Evolutionary conservation across 1,140 invertebrate genomes (phyloP).

Genomic region (Choristoneura fumiferana): DNA sequence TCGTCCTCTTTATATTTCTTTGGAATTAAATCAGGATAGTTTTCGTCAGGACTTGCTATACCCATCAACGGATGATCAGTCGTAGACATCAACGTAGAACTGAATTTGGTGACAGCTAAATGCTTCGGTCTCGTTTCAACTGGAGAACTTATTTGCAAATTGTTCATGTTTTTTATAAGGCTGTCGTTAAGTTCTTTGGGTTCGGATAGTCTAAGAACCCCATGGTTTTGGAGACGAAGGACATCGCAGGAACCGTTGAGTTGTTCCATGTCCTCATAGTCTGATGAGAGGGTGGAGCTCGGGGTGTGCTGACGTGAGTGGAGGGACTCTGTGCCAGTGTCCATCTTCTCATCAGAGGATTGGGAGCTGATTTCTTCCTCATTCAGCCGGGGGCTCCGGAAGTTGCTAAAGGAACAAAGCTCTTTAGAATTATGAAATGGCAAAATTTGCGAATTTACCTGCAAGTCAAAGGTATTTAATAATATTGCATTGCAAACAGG

Average conservation of each 20-base stretch:
- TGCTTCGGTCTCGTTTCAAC: slow-evolving; percentile 37
- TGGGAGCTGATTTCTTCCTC: slow-evolving; percentile 61
- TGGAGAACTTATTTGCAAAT: slow-evolving; percentile 41
- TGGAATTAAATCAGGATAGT: slow-evolving; percentile 58
- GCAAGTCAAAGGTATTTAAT: too few relatives aligned
- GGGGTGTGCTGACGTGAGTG: slow-evolving; percentile 49
- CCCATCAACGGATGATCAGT: slow-evolving; percentile 63
- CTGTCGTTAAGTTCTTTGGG: slow-evolving; percentile 46
- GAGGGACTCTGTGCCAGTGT: slow-evolving; percentile 59
- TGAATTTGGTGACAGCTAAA: slow-evolving; percentile 50
- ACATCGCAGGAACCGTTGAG: slow-evolving; percentile 14
- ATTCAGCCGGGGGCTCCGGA: slow-evolving; percentile 35
- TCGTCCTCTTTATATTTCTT: slow-evolving; percentile 55
- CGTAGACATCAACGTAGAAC: slow-evolving; percentile 52
- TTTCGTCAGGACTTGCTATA: slow-evolving; percentile 59
- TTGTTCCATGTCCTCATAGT: slow-evolving; percentile 47
- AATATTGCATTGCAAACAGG: too few relatives aligned
- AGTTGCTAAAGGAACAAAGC: too few relatives aligned
- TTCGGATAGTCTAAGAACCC: slow-evolving; percentile 41
- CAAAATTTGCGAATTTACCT: too few relatives aligned
- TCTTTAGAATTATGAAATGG: too few relatives aligned
- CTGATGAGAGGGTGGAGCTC: slow-evolving; percentile 49
- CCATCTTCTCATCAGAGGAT: slow-evolving; percentile 68
- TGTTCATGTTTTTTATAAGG: slow-evolving; percentile 49
- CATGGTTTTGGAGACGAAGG: slow-evolving; percentile 19